Evolutionary conservation across 2,888 invertebrate species (phyloP), one percentile per base, ranked within the genome.

Genomic region (Agrilus mali): DNA sequence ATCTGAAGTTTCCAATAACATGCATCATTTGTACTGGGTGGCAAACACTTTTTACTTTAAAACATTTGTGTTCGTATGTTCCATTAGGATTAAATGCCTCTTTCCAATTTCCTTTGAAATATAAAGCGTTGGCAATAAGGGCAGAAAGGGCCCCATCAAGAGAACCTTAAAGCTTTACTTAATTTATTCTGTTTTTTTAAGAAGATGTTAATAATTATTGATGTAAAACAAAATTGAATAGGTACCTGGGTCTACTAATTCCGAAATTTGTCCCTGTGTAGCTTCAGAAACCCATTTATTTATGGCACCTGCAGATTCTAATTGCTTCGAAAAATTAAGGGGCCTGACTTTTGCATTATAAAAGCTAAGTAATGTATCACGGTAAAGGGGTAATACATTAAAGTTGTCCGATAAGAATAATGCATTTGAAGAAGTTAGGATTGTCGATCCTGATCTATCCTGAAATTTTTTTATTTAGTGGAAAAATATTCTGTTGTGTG

Each of bases 71-170:
- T 2, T 67, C 57, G 41, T 54, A 57, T 0, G 81, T 81, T 14
- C 58, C 53, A 3, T 57, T 60, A 10, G 63, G 60, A 46, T 78
- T 73, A 59, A 87, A 87, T 0, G 78, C 69, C 20, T 73, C 70
- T 47, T 77, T 72, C 87, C 87, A 87, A 10, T 73, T 74, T n/a
- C 84, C 85, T 50, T 82, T 81, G 70, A 84, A 86, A 61, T 82
- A 85, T 55, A 87, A 69, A 0, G 82, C 83, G 54, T 86, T 86
- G 53, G 84, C 80, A 38, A 87, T 68, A 31, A 87, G 64, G 67
- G 27, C 27, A 10, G 27, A 27, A 27, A 27, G 8, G 33, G 22
- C 27, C 14, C 2, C 15, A 20, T 35, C 12, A 22, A 20, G 7
- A 7, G n/a, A 42, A 10, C n/a, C 7, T 39, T 22, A 40, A 33